phyloP scores from a whole-genome alignment of 2,888 invertebrate species.

The Drosophila fulvimacula region DNA sequence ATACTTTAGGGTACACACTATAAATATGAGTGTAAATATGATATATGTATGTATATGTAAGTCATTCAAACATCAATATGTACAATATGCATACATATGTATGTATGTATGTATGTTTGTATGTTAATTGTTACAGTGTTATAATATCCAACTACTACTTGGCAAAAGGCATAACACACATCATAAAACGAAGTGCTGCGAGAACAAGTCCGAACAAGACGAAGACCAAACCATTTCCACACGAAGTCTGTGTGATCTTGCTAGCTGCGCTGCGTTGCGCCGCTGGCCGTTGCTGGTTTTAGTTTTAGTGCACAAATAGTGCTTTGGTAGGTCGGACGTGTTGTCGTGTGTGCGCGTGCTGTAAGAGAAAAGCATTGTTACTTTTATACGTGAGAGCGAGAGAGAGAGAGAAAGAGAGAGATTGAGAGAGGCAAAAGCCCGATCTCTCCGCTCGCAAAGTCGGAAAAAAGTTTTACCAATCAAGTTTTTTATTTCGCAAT shows the following conservation, averaged over 20 bases:
- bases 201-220: slow-evolving; percentile 46
- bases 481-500: slow-evolving; percentile 81
- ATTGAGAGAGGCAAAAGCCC: slow-evolving; percentile 57
- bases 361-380: slow-evolving; percentile 49
- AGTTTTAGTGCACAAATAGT: slow-evolving; percentile 64
- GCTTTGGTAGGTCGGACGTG: slow-evolving; percentile 57
- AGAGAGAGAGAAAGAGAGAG: slow-evolving; percentile 4
- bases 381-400: slow-evolving; percentile 40
- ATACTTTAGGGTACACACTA: slow-evolving; percentile 1
- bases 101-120: not conserved
- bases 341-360: slow-evolving; percentile 49
- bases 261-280: slow-evolving; percentile 14
- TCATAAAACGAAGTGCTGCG: slow-evolving; percentile 57
- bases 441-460: slow-evolving; percentile 61
- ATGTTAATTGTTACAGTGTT: slow-evolving; percentile 49
- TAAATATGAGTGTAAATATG: not conserved
- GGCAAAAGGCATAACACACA: slow-evolving; percentile 43
- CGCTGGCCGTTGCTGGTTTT: slow-evolving; percentile 26
- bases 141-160: slow-evolving; percentile 46
- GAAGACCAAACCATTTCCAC: slow-evolving; percentile 34
- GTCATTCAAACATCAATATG: slow-evolving; percentile 8
- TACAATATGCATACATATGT: not conserved
- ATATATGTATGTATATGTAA: not conserved
- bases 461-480: slow-evolving; percentile 80
- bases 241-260: slow-evolving; percentile 50